A percentile compares a stretch with the other conserved stretches of the same genome.
Evolutionary conservation across 2,113 vertebrate genomes (phyloP).

Genomic region (Gymnarchus niloticus): DNA sequence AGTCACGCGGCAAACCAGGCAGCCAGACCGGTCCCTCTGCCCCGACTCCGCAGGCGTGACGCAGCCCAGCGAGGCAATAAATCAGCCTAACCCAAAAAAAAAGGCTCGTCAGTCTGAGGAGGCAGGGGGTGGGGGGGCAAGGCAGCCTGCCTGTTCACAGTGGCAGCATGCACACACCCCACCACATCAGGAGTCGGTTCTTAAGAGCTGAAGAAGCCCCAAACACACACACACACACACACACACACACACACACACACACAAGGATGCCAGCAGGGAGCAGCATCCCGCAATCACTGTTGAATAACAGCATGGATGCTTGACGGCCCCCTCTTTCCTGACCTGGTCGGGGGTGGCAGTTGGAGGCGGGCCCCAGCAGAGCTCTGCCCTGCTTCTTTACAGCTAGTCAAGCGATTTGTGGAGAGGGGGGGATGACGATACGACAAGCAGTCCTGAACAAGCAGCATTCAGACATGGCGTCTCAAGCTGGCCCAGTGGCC

Average conservation of each 20-base stretch:
- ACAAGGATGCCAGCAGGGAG: background rate
- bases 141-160: too few species aligned
- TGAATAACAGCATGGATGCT: constrained; percentile 1
- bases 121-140: background rate
- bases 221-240: constrained; percentile 1
- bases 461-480: background rate
- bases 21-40: background rate
- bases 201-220: background rate
- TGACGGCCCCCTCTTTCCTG: background rate
- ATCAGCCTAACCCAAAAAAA: background rate
- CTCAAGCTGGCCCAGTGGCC: too few species aligned
- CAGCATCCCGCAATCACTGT: constrained; percentile 8
- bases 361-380: background rate
- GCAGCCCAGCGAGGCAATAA: background rate
- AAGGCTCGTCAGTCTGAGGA: background rate
- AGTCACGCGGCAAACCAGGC: background rate
- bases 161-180: too few species aligned
- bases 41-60: background rate
- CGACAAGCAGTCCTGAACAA: background rate
- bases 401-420: background rate
- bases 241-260: constrained; percentile 13
- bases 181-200: too few species aligned
- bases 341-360: background rate
- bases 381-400: too few species aligned
- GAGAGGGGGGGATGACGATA: background rate